Evolutionary conservation across 2,797 vertebrate genomes (phyloP).

Genomic region (Pyrocephalus nanus): DNA sequence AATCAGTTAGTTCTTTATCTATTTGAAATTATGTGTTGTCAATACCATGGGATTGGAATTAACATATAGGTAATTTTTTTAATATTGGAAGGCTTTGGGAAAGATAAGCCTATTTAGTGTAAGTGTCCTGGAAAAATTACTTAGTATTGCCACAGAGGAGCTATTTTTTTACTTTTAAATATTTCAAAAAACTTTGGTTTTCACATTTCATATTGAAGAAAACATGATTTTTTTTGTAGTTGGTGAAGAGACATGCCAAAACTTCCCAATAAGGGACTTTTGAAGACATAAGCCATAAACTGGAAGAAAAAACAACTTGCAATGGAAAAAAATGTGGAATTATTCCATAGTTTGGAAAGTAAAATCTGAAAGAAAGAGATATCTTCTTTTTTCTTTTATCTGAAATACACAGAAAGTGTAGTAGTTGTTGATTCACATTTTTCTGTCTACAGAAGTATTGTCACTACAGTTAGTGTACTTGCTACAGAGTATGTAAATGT

Average conservation of each 20-base stretch:
- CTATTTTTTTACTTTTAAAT: neutral
- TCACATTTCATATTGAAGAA: neutral
- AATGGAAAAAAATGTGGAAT: neutral
- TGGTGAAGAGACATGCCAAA: neutral
- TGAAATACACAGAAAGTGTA: neutral
- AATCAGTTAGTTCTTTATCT: neutral
- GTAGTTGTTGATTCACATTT: neutral
- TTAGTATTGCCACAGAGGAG: neutral
- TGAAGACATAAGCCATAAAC: neutral
- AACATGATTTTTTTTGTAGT: neutral
- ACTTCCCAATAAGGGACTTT: neutral
- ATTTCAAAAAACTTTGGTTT: neutral
- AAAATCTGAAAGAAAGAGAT: neutral
- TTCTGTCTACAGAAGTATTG: neutral
- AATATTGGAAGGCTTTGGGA: neutral
- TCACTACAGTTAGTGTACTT: neutral
- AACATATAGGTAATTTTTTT: neutral
- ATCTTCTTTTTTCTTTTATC: neutral
- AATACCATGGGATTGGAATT: neutral
- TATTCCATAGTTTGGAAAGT: neutral
- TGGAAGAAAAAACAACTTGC: neutral
- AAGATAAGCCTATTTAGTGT: neutral
- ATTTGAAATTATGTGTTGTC: neutral
- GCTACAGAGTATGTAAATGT: neutral
- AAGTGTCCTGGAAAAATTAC: neutral